Evolutionary conservation across 2,888 invertebrate genomes (phyloP), one percentile per base, ranked within the genome.

Genomic region (Clunio marinus): DNA sequence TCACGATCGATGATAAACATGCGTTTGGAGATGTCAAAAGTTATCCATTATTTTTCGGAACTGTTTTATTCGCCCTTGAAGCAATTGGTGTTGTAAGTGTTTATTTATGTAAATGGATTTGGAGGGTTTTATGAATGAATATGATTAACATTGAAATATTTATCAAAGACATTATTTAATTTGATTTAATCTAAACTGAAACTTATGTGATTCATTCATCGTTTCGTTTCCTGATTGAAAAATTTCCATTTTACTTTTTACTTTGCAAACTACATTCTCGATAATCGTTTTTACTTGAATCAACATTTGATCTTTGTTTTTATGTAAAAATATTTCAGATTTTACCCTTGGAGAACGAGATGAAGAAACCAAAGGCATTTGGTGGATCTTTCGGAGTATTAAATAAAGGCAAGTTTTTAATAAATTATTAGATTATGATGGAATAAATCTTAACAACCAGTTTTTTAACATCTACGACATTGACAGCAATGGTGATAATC

Each of bases 21-120:
- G 81, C 86, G 0, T 83, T 88, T 62, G 91, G 89, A 0, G 80
- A 83, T 7, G 75, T 87, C 1, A 78, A 81, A 32, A 83, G 86
- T 68, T 88, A 93, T 74, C 97, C 98, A 0, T 82, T 98, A 1
- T 98, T 93, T 81, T 96, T 98, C 76, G 96, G 97, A 45, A 97
- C 96, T 0, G 96, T 95, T 0, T 83, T 98, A 60, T 98, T 96
- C 77, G 93, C 98, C 0, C 85, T 98, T 73, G 97, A 98, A 82
- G 96, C 96, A 67, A 96, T 97, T 72, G 91, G 91, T 65, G 90
- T 91, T 78, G 91, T 92, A 77, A 83, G 88, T 83, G 71, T 68
- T n/a, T n/a, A n/a, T n/a, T n/a, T n/a, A n/a, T n/a, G n/a, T n/a
- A n/a, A n/a, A n/a, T n/a, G n/a, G n/a, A n/a, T n/a, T n/a, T n/a